These are phyloP conservation scores for Mesorhabditis spiculigera DNA, from an alignment of 2,888 invertebrate species.

Conservation along the genomic window DNA sequence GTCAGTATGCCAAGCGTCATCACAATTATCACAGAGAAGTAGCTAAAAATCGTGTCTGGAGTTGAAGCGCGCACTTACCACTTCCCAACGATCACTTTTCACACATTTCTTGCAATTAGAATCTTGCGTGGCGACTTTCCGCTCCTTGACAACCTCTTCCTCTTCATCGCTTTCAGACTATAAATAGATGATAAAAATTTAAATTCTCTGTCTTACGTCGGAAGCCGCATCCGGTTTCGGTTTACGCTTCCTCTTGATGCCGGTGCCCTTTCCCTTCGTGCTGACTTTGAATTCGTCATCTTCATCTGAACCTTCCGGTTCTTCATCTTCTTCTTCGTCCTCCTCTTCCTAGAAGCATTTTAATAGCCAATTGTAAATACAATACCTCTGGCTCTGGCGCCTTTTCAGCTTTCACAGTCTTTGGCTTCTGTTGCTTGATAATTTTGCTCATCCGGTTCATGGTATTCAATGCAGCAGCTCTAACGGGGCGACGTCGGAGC, in stretches of 20 bases:
- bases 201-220: conserved; percentile 11
- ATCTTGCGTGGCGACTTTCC: conserved; percentile 63
- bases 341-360: conserved; percentile 16
- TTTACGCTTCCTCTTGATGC: conserved; percentile 6
- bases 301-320: conserved; percentile 69
- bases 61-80: conserved; percentile 61
- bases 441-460: conserved; percentile 32
- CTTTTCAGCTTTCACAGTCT: conserved; percentile 6
- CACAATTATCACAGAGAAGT: conserved; percentile 88
- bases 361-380: no score
- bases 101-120: conserved; percentile 85
- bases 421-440: conserved; percentile 52
- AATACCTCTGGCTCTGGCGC: not conserved
- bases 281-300: conserved; percentile 41
- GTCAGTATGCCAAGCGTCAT: conserved; percentile 91
- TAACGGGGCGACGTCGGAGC: conserved; percentile 33
- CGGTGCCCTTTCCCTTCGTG: conserved; percentile 14
- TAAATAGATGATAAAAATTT: conserved; percentile 8
- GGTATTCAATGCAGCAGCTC: conserved; percentile 36
- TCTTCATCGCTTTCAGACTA: conserved; percentile 21
- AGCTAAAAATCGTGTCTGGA: conserved; percentile 66
- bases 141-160: conserved; percentile 43
- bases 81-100: conserved; percentile 88
- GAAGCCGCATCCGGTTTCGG: not conserved
- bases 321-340: conserved; percentile 63